A percentile compares a stretch with the other conserved stretches of the same genome.
These are phyloP conservation scores for Cephus sareptanus DNA, from an alignment of 2,888 invertebrate genomes.

Conservation along the genomic window DNA sequence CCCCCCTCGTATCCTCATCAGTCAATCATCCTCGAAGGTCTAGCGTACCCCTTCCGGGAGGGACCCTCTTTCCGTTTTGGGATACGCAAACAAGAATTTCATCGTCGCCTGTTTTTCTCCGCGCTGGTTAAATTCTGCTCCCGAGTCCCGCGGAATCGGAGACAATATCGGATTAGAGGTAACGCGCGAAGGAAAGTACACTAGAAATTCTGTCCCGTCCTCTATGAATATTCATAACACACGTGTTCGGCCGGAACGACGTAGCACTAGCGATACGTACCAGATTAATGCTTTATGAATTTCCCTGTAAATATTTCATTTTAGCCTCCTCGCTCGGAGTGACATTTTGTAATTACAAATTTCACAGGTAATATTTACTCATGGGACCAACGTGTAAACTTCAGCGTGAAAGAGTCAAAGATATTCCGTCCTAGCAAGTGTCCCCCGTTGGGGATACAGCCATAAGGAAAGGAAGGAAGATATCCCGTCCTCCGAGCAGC, in stretches of 20 bases:
- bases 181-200: not conserved
- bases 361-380: too few relatives aligned
- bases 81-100: not conserved
- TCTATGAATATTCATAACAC: not conserved
- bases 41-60: too few relatives aligned
- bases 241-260: not conserved
- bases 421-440: too few relatives aligned
- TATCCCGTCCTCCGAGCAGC: not conserved
- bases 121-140: not conserved
- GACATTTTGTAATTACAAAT: too few relatives aligned
- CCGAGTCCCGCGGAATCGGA: not conserved
- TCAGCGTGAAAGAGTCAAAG: too few relatives aligned
- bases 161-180: not conserved
- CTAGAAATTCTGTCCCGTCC: not conserved
- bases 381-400: too few relatives aligned
- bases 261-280: too few relatives aligned
- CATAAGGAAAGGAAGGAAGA: too few relatives aligned
- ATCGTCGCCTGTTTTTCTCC: rapidly evolving
- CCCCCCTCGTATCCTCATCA: not conserved
- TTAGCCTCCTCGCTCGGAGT: too few relatives aligned
- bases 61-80: not conserved
- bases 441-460: too few relatives aligned
- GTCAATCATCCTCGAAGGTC: not conserved
- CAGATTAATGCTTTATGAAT: not conserved
- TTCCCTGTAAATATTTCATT: not conserved